Base-by-base conservation (phyloP, 53 echinoderm and acorn worm genomes). In the Patiria pectinifera region DNA sequence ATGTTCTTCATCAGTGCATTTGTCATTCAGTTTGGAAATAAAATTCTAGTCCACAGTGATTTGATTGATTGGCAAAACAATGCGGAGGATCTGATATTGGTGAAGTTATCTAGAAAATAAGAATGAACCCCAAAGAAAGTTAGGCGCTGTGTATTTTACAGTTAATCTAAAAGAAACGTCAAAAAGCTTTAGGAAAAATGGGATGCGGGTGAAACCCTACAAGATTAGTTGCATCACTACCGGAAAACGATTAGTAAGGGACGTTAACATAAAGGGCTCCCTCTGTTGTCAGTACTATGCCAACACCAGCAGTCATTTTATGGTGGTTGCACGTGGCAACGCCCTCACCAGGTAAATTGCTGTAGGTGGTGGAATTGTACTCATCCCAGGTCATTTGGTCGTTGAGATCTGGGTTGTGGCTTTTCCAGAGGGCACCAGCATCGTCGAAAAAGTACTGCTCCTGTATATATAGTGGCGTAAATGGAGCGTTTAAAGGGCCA, bases 301-400 rank as follows among this genome's bases (percentile, higher is more conserved):
- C 84, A 66, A 62, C 63, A 12, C 83, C 25, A 60, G 83, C 83
- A 59, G 83, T 83, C 60, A 11, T 8, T 5, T 53, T 0, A 12
- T n/a, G 47, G 66, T 80, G 66, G 35, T 66, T 46, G 81, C 71
- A 66, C 72, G 58, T 48, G 7, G 8, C 24, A 48, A 35, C 62
- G 83, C 91, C 78, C 97, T 96, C 83, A 97, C 97, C 94, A 60
- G 94, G 86, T 61, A 96, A 59, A 45, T 91, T 92, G 88, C 97
- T 93, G 76, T 95, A 97, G 2, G 97, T 92, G n/a, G 97, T 97
- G 21, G 81, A 69, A 63, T 96, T 96, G 82, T 93, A 96, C 80
- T 97, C 97, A 4, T 92, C 95, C 96, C 96, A 97, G 4, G 92
- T 93, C 48, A 97, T 46, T 9, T 69, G 59, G 85, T 71, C 85